Evolutionary conservation across 2,113 vertebrate species (phyloP), one percentile per base, ranked within the genome.

Genomic region (Nematolebias whitei): DNA sequence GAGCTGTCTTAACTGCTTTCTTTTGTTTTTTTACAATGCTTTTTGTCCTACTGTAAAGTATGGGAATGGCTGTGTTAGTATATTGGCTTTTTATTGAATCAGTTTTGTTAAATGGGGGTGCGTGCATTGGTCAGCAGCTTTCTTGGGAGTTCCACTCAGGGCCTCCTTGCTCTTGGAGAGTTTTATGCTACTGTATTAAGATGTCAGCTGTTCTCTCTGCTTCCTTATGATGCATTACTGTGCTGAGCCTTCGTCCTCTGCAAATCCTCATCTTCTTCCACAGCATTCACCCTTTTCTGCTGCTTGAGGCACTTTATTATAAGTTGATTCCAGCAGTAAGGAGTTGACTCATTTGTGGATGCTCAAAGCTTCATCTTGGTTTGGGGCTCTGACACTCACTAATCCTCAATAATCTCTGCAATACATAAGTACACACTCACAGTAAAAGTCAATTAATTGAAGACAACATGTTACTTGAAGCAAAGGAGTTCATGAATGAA

Each of bases 361-460:
- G 32, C n/a, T 24, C 6, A 12, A 23, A 2, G 13, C 47, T 54
- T 20, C 32, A 54, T 20, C 29, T n/a, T 9, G 52, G 52, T 29
- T 38, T 14, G 29, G 12, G 12, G 18, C n/a, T 54, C n/a, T 54
- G 52, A 19, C 12, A 1, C 29, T 54, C 29, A 54, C 29, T 54
- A 54, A 54, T 54, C n/a, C 52, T 54, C 52, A 54, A 11, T 54
- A 54, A 54, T 38, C 32, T 32, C 35, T 29, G 15, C 16, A 29
- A 18, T 29, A 52, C 22, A 51, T 13, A 12, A 12, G 24, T 23
- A 23, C 14, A 49, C 22, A 26, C 7, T 1, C 22, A 24, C n/a
- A 38, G 32, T n/a, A 20, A 13, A 20, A 38, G 51, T 20, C n/a
- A 54, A 54, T 3, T 13, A 38, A 54, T 9, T 38, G 2, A 38